Evolutionary conservation across 2,113 vertebrate species (phyloP).

Genomic region (Passer domesticus): DNA sequence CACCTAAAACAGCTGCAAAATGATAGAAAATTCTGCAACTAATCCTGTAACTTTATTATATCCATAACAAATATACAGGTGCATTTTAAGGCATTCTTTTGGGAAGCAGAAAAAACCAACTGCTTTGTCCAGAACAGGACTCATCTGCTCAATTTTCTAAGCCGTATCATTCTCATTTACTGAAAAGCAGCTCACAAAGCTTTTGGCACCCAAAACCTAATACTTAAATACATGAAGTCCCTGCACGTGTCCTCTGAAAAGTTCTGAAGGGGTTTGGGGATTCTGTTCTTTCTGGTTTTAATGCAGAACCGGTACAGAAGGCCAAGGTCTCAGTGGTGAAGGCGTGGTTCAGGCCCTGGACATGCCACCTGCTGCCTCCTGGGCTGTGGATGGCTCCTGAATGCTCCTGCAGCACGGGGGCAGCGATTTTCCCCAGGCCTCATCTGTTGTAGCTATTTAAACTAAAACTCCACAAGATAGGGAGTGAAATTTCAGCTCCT

Average conservation of each 20-base stretch:
- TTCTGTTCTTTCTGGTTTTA: neutral
- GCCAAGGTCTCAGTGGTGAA: neutral
- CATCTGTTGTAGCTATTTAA: neutral
- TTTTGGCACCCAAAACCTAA: neutral
- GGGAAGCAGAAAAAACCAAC: neutral
- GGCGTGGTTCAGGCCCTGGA: neutral
- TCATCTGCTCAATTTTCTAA: neutral
- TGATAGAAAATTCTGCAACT: neutral
- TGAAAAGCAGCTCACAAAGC: neutral
- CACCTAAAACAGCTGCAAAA: neutral
- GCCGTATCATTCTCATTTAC: neutral
- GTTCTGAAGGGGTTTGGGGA: neutral
- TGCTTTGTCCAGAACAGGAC: neutral
- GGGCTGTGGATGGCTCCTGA: neutral
- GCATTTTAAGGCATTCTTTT: neutral
- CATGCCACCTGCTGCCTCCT: neutral
- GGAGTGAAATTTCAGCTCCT: constrained; percentile 13
- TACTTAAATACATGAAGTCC: neutral
- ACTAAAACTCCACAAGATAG: neutral
- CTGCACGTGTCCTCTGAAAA: neutral
- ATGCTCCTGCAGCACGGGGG: neutral
- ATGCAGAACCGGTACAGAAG: neutral
- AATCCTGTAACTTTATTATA: neutral
- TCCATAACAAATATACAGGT: neutral
- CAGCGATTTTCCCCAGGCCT: neutral